These are phyloP conservation scores for Patiria miniata DNA, from an alignment of 35 echinoderm and acorn worm genomes.

Conservation along the genomic window DNA sequence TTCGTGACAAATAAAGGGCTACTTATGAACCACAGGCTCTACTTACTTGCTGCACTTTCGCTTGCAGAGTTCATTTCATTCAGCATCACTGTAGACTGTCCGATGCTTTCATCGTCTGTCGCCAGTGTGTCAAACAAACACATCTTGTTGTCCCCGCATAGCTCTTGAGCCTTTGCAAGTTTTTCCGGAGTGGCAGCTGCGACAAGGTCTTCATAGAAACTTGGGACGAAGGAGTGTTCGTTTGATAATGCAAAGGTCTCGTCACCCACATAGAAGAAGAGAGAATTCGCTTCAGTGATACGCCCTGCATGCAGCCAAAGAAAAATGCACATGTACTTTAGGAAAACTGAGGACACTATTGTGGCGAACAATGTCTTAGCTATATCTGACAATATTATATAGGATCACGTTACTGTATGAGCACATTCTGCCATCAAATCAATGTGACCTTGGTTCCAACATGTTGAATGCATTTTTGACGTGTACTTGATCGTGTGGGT, in stretches of 20 bases:
- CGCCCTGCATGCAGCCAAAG: too few species aligned
- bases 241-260: constrained; percentile 48
- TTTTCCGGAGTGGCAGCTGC: background rate
- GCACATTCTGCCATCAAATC: too few species aligned
- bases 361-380: too few species aligned
- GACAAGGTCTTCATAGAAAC: constrained; percentile 67
- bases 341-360: too few species aligned
- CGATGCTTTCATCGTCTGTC: constrained; percentile 43
- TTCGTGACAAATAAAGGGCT: too few species aligned
- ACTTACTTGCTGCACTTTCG: constrained; percentile 20
- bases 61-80: background rate
- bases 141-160: constrained; percentile 52
- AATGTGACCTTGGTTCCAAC: too few species aligned
- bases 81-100: constrained; percentile 50
- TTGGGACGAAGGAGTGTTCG: constrained; percentile 55
- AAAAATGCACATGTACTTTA: too few species aligned
- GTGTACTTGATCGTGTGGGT: too few species aligned
- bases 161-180: background rate
- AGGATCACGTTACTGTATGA: too few species aligned
- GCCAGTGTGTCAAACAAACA: constrained; percentile 75
- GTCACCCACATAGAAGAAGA: constrained; percentile 55
- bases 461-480: too few species aligned
- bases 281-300: constrained; percentile 39
- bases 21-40: too few species aligned
- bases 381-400: too few species aligned